Percentiles rank a stretch among this genome's conserved stretches.
phyloP scores from a whole-genome alignment of 2,888 invertebrate genomes.

The Heteropelma amictum region DNA sequence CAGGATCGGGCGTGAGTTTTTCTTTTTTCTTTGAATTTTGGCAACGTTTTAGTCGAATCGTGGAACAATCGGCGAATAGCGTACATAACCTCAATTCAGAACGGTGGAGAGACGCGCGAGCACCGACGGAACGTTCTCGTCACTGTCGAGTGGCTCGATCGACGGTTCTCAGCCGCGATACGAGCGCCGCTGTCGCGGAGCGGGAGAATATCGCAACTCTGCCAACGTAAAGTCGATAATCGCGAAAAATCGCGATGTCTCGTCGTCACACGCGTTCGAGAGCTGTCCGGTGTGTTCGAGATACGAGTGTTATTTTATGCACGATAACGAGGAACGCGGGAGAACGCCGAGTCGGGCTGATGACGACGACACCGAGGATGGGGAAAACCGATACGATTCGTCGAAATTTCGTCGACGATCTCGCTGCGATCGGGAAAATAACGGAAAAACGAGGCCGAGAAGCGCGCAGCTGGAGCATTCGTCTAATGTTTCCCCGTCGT shows the following conservation, averaged over 20 bases:
- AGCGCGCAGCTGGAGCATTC: conserved; percentile 55
- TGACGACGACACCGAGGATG: conserved; percentile 19
- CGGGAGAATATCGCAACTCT: conserved; percentile 31
- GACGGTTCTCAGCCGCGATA: conserved; percentile 47
- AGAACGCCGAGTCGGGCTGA: not conserved
- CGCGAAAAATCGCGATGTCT: conserved; percentile 38
- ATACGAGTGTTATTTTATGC: conserved; percentile 71
- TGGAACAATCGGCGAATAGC: conserved; percentile 8
- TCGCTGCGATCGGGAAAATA: conserved; percentile 43
- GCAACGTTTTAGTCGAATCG: too few relatives aligned
- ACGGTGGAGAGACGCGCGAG: conserved; percentile 34
- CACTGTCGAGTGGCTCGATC: conserved; percentile 45
- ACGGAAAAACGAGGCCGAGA: conserved; percentile 49
- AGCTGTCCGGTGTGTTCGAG: conserved; percentile 71
- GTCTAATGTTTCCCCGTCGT: conserved; percentile 53
- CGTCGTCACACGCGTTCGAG: conserved; percentile 61
- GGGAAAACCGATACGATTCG: conserved; percentile 42
- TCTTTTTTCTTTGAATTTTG: too few relatives aligned
- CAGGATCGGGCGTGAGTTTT: conserved; percentile 64
- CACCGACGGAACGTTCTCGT: conserved; percentile 43
- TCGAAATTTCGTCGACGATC: conserved; percentile 31
- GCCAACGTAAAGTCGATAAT: not conserved
- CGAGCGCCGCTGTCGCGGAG: conserved; percentile 60
- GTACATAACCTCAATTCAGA: conserved; percentile 12
- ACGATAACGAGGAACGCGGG: conserved; percentile 37